Evolutionary conservation across 1,140 invertebrate species (phyloP), one percentile per base, ranked within the genome.

Genomic region (Mizuhopecten yessoensis): DNA sequence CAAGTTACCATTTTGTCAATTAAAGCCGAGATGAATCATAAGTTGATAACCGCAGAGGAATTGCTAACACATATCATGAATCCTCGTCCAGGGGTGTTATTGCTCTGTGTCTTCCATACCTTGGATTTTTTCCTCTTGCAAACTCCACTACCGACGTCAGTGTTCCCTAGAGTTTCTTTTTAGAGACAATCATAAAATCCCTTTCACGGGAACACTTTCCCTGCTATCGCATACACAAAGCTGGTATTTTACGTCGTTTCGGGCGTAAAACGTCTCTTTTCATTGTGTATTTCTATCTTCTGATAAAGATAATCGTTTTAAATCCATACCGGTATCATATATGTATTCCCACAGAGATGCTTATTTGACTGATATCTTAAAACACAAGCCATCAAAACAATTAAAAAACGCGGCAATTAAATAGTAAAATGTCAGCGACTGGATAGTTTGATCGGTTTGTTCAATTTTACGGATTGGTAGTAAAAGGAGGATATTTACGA

Each of bases 151-250:
- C n/a, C 23, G 57, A n/a, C 57, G 57, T n/a, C 11, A 29, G 17
- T 75, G 11, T 75, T 75, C 57, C 57, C 57, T 0, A 17, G 57
- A 75, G 57, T 75, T 29, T 75, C n/a, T n/a, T 75, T n/a, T 75
- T 75, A 2, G 57, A 75, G 57, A 23, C 57, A 75, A 75, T 75
- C 23, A 11, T 75, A 75, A 75, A 75, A 75, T 1, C 3, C n/a
- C 57, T 29, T 75, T 75, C 57, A n/a, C 5, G 57, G 57, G 57
- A 75, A 75, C 57, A 75, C 57, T 75, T 75, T 75, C 42, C 23
- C 57, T 29, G 57, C 57, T 75, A 75, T 75, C 57, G 57, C 57
- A n/a, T 29, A 75, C 57, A 75, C 57, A 75, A 75, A 75, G 57
- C 57, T 75, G 57, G 57, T n/a, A 75, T 75, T 29, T 75, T 75